A percentile compares a stretch with the other conserved stretches of the same genome.
Evolutionary conservation across 2,113 vertebrate species (phyloP).

Genomic region (Anser cygnoides): DNA sequence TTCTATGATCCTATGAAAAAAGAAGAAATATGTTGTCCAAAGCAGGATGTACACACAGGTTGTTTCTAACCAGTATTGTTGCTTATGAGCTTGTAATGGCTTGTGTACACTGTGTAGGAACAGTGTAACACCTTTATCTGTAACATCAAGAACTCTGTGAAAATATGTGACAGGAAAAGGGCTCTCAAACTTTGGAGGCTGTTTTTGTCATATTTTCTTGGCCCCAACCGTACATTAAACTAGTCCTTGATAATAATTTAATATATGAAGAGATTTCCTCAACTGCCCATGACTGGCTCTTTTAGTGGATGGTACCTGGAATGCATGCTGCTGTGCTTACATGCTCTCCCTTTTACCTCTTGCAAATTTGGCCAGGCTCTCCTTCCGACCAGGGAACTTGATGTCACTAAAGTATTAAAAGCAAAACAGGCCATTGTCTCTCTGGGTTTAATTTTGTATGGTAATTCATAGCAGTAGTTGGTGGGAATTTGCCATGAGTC

Average conservation of each 20-base stretch:
- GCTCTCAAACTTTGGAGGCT: background rate
- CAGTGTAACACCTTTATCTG: background rate
- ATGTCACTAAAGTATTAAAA: background rate
- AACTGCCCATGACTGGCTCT: background rate
- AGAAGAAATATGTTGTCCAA: background rate
- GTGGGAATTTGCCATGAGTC: background rate
- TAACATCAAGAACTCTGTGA: background rate
- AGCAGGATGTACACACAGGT: background rate
- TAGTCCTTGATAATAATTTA: background rate
- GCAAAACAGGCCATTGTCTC: background rate
- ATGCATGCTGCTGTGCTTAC: background rate
- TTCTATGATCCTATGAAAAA: background rate
- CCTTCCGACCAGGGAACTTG: background rate
- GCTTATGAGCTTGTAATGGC: background rate
- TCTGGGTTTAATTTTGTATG: background rate
- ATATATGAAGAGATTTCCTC: background rate
- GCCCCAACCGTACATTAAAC: background rate
- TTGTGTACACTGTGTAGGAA: background rate
- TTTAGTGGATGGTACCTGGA: background rate
- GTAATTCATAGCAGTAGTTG: background rate
- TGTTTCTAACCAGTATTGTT: background rate
- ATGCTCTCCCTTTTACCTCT: background rate
- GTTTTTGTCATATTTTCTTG: background rate
- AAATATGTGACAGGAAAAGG: background rate
- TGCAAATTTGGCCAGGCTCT: rapidly evolving